Base-by-base conservation (phyloP, 1,140 invertebrate genomes). In the Drosophila nikananu region DNA sequence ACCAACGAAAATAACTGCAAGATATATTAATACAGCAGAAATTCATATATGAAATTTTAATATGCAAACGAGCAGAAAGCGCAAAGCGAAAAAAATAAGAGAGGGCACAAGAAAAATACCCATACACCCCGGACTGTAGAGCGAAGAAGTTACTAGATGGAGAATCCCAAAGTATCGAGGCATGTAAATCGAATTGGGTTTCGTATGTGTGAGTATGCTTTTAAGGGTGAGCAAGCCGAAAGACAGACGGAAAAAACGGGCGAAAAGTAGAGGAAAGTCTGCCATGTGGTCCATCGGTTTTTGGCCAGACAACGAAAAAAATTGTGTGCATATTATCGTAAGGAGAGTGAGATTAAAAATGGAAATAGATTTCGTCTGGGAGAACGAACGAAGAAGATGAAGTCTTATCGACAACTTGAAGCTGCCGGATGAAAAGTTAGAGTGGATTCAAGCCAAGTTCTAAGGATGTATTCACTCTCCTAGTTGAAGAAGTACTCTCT, bases 1-100 rank as follows among this genome's bases (percentile, higher is more conserved):
- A 74, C 72, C 77, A 84, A 83, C 79, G 80, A 84, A 87, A 84
- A 87, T 87, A 87, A 89, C 86, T 84, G 84, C 81, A 90, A 89
- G 76, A 80, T 80, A 80, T 80, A 87, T 87, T 89, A 87, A 87
- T 87, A 87, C 84, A 87, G 84, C 86, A 89, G 80, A 87, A 90
- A 79, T 84, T 60, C 86, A 87, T 90, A 87, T 87, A 89, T 87
- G 86, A 90, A 87, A 90, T 87, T 87, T 90, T 87, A 87, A 87
- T 87, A 87, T 87, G 84, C 84, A 87, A 84, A 84, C 84, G 84
- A 80, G 81, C 67, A 70, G 75, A 87, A 83, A 84, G 80, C 77
- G 72, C 42, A 64, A 71, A 78, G 66, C 65, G 62, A 66, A 81
- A 74, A 65, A 77, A 58, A 59, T 27, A 61, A 72, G 73, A 55